Evolutionary conservation across 2,888 invertebrate species (phyloP), one percentile per base, ranked within the genome.

Genomic region (Caenorhabditis sulstoni): DNA sequence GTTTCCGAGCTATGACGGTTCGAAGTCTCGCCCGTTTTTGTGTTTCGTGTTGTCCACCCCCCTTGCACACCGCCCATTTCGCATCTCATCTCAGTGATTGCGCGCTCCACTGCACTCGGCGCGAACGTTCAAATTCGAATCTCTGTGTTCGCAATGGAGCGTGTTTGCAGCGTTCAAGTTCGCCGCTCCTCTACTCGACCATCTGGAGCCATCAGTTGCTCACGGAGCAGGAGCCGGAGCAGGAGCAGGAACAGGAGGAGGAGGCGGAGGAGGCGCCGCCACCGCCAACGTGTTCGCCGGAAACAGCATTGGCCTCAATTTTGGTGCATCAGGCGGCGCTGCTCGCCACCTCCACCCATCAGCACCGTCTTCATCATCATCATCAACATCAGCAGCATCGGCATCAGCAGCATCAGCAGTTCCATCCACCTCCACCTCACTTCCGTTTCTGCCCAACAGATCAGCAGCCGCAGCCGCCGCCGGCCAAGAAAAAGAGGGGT

Each of bases 271-370:
- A 16, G 53, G 57, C 14, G 47, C 62, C 52, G 85, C 79, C 53
- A 86, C 86, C 45, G 86, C 85, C 37, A 87, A 86, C 57, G 81
- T 86, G 12, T 66, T 83, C 11, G 45, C 81, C 41, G 84, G 84
- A 65, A 82, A 81, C 64, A 81, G 81, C 70, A 44, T 68, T 76
- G 76, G 73, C 75, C 68, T 74, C 64, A 79, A 79, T 77, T 79
- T 78, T 77, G 57, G 75, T 65, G 37, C 81, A 76, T 7, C 79
- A 74, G 41, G 73, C 64, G 47, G 61, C 67, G 39, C 71, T 71
- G 29, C 71, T 62, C 55, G 62, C 55, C 61, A 79, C 50, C 41
- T 50, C 62, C 35, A 35, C 55, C 53, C 52, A 58, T 64, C 67
- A 47, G 12, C 49, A 16, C 29, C 29, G 7, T 7, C 4, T 7